Evolutionary conservation across 2,888 invertebrate genomes (phyloP).

Genomic region (Yponomeuta sedellus): DNA sequence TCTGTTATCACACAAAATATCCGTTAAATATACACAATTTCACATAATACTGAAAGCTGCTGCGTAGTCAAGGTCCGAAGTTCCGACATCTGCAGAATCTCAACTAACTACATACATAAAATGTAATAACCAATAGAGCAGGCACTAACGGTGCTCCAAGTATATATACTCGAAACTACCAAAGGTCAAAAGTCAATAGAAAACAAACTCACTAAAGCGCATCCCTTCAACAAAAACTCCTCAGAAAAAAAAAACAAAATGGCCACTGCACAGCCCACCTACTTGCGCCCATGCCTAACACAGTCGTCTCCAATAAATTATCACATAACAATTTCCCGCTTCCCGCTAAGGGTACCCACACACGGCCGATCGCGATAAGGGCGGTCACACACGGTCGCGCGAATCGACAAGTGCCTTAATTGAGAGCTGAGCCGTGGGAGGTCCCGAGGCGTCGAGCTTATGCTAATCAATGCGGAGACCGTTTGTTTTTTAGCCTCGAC

Average conservation of each 20-base stretch:
- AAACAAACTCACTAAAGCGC: too few species aligned
- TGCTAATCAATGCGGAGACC: constrained; percentile 71
- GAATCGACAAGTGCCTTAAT: constrained; percentile 74
- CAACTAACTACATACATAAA: too few species aligned
- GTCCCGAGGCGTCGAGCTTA: constrained; percentile 60
- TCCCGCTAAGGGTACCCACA: constrained; percentile 27
- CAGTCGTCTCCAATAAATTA: constrained; percentile 6
- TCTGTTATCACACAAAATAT: too few species aligned
- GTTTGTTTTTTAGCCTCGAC: constrained; percentile 34
- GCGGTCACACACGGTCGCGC: constrained; percentile 54
- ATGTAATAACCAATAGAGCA: too few species aligned
- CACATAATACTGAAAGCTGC: too few species aligned
- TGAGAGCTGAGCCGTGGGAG: constrained; percentile 65
- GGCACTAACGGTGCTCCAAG: too few species aligned
- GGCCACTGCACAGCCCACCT: background rate
- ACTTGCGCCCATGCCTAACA: background rate
- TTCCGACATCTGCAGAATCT: too few species aligned
- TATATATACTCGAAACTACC: too few species aligned
- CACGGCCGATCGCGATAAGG: constrained; percentile 54
- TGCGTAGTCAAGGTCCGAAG: too few species aligned
- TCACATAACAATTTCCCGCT: constrained; percentile 9
- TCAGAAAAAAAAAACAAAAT: background rate
- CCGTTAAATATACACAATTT: too few species aligned
- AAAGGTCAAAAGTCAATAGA: too few species aligned
- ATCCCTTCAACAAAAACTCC: too few species aligned